Conservation (phyloP, 2,888 invertebrate genomes). For the Ophraella communa region DNA sequence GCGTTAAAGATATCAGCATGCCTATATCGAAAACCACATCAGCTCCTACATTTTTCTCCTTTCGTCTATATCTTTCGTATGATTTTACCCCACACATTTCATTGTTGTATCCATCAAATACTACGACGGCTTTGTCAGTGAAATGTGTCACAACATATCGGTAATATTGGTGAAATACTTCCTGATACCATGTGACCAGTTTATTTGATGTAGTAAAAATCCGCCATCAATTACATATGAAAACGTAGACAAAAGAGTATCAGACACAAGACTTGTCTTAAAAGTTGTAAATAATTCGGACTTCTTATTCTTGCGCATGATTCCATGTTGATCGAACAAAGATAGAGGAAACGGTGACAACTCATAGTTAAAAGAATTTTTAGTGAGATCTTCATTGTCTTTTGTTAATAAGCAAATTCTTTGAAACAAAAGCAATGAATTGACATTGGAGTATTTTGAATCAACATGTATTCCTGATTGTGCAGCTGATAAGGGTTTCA, state of each 20-base stretch:
- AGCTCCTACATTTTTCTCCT: background rate
- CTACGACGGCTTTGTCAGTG: background rate
- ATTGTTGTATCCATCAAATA: background rate
- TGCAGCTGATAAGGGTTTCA: background rate
- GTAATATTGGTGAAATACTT: background rate
- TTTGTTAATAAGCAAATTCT: background rate
- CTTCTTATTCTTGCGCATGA: background rate
- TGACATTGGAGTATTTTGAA: background rate
- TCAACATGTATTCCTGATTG: background rate
- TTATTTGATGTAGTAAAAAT: background rate
- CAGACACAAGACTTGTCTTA: background rate
- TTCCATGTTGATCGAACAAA: background rate
- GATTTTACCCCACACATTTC: background rate
- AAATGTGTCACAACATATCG: background rate
- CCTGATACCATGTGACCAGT: background rate
- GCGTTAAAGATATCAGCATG: too few relatives aligned
- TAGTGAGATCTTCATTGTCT: background rate
- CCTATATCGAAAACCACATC: too few relatives aligned
- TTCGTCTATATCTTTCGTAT: background rate
- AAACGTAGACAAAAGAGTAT: background rate
- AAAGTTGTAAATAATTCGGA: too few relatives aligned
- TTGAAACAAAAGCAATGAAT: background rate
- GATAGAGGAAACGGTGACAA: background rate
- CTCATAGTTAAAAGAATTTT: background rate
- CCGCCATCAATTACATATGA: background rate